Evolutionary conservation across 2,888 invertebrate genomes (phyloP), one percentile per base, ranked within the genome.

Genomic region (Folsomia manolachei): DNA sequence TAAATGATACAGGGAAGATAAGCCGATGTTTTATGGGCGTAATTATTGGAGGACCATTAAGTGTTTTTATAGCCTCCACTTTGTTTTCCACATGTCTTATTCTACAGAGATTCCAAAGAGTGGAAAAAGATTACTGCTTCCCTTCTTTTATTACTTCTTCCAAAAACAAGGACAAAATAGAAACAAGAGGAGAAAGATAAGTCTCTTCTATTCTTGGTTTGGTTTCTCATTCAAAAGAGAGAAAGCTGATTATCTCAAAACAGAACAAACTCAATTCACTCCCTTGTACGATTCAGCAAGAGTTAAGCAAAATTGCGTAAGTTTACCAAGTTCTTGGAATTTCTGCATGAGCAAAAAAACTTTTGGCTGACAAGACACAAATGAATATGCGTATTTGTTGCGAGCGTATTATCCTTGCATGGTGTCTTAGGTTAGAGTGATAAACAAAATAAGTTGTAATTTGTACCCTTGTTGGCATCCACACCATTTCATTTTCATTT

Each of bases 1-100:
- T 79, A 79, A 80, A 77, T 76, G 79, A 79, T 80, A 79, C 79
- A 79, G 52, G 75, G 76, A 78, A 78, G 79, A 79, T 79, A 80
- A 80, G 78, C 77, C 72, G 73, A 79, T 80, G 78, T 78, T 80
- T 80, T 80, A 80, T 79, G 78, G 78, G 67, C 72, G 79, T 80
- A 79, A 80, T 80, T 80, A 80, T 80, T 79, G 79, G 78, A 78
- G 76, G 77, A 73, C 78, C 79, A 80, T 80, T 80, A 79, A 79
- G 77, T 76, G 78, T 77, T 79, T 77, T 80, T 80, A 80, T 80
- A 72, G 78, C 74, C 69, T 72, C 79, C 79, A 80, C 80, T 80
- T 79, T 79, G 79, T 80, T 80, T 76, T 78, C 78, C 75, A 74
- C 79, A 80, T 79, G 78, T 79, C 79, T 78, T 77, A 75, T 68